phyloP scores from a whole-genome alignment of 2,113 vertebrate species.

The Epinephelus cyanopodus region DNA sequence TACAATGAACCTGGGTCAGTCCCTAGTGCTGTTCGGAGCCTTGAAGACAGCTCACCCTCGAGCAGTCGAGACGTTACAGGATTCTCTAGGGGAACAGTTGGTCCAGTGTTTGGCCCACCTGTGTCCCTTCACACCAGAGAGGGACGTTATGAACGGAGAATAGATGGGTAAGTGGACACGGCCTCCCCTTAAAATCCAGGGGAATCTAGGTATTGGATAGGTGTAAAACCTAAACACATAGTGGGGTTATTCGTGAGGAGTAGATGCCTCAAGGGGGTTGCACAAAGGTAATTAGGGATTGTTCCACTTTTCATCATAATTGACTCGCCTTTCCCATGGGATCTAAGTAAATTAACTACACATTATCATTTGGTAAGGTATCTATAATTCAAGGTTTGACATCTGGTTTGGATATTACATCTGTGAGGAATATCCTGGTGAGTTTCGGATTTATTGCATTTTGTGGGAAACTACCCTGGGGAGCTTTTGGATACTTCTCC shows the following conservation, averaged over 20 bases:
- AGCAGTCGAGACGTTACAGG: conserved; percentile 99
- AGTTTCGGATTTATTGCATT: conserved; percentile 85
- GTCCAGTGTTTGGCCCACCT: conserved; percentile 95
- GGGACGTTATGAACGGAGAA: conserved; percentile 98
- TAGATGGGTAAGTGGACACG: conserved; percentile 90
- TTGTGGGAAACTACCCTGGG: conserved; percentile 77
- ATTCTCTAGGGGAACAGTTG: conserved; percentile 98
- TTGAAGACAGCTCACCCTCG: conserved; percentile 98
- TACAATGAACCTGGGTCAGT: conserved; percentile 99
- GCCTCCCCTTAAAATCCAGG: conserved; percentile 83
- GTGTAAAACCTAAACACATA: conserved; percentile 79
- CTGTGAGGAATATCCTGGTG: conserved; percentile 83
- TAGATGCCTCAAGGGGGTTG: conserved; percentile 68
- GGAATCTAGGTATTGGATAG: conserved; percentile 81
- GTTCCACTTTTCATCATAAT: conserved; percentile 80
- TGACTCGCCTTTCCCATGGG: conserved; percentile 81
- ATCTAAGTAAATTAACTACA: conserved; percentile 78
- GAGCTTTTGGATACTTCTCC: conserved; percentile 80
- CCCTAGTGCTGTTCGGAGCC: conserved; percentile 96
- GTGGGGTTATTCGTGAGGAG: conserved; percentile 75
- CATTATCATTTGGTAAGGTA: conserved; percentile 81
- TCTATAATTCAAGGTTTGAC: conserved; percentile 81
- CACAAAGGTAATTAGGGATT: conserved; percentile 84
- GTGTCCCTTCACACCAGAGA: conserved; percentile 99
- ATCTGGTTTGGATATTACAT: conserved; percentile 85